Conservation (phyloP, 2,888 invertebrate species). For the Eretmocerus hayati region DNA sequence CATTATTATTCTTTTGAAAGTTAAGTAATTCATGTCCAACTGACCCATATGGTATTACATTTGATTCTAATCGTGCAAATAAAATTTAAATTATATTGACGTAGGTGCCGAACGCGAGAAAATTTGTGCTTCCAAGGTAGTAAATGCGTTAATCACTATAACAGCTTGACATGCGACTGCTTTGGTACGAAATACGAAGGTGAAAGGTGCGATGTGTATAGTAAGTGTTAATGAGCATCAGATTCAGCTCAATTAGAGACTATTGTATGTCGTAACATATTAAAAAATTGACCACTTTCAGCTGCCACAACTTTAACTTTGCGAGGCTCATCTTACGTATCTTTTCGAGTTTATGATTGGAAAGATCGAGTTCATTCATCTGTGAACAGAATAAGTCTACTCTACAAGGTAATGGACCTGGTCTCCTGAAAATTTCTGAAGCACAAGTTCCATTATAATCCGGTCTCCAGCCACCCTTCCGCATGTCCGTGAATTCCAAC, state of each 20-base stretch:
- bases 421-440: no score
- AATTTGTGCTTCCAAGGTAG: slow-evolving; percentile 85
- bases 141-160: slow-evolving; percentile 86
- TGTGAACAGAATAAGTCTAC: slow-evolving; percentile 76
- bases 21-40: no score
- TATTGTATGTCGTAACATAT: not conserved
- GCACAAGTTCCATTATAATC: no score
- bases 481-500: no score
- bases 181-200: slow-evolving; percentile 90
- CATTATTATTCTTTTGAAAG: not conserved
- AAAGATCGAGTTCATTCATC: slow-evolving; percentile 85
- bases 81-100: not conserved
- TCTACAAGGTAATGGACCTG: slow-evolving; percentile 86
- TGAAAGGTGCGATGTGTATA: slow-evolving; percentile 83
- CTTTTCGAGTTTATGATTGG: slow-evolving; percentile 88
- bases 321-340: slow-evolving; percentile 85
- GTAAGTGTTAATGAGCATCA: slow-evolving; percentile 53
- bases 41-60: not conserved
- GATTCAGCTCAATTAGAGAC: not conserved
- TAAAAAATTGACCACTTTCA: slow-evolving; percentile 43
- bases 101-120: slow-evolving; percentile 64
- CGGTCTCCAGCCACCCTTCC: no score
- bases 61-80: not conserved
- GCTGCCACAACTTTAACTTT: slow-evolving; percentile 82
- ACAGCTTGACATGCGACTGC: slow-evolving; percentile 83